Evolutionary conservation across 2,888 invertebrate species (phyloP), one percentile per base, ranked within the genome.

Genomic region (Gasteruption jaculator): DNA sequence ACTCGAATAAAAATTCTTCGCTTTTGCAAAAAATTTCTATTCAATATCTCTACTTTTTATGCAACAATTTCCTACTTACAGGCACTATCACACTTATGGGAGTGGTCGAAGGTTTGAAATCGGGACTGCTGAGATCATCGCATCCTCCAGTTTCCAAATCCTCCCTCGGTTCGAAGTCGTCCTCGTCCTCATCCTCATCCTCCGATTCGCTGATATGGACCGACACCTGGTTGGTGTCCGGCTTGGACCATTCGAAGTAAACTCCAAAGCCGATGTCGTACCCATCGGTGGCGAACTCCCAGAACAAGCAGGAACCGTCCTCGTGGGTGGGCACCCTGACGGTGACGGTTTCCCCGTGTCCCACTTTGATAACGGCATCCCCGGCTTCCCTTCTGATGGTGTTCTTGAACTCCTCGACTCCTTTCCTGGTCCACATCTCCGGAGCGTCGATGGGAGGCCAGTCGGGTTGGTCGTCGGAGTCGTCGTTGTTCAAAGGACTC

Each of bases 271-370:
- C 93, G 59, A 99, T 89, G 69, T 99, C 99, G 65, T 95, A 99
- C 65, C 85, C 84, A 70, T 99, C 99, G 0, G 99, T 97, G 10
- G 96, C 95, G 71, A 99, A 99, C 75, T 99, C 99, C 97, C 97
- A 99, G 74, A 94, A 97, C 25, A 99, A 76, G 59, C 91, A 87
- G 2, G 86, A 82, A 0, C 97, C 97, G 58, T 91, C 87, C 50
- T 86, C 84, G 66, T 95, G 93, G 0, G 99, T 99, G 6, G 99
- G 99, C 38, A 99, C 97, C 25, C 97, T 78, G 57, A 95, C 91
- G 33, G 96, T 97, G 32, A 96, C 90, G 0, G 92, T 94, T 73
- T 97, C 96, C 3, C 97, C 95, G 69, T 97, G 96, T 0, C 91
- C 91, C 14, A 99, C 90, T 59, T 89, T 85, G 45, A 99, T 86